phyloP scores from a whole-genome alignment of 2,888 invertebrate species.

The Syrista parreyssii region DNA sequence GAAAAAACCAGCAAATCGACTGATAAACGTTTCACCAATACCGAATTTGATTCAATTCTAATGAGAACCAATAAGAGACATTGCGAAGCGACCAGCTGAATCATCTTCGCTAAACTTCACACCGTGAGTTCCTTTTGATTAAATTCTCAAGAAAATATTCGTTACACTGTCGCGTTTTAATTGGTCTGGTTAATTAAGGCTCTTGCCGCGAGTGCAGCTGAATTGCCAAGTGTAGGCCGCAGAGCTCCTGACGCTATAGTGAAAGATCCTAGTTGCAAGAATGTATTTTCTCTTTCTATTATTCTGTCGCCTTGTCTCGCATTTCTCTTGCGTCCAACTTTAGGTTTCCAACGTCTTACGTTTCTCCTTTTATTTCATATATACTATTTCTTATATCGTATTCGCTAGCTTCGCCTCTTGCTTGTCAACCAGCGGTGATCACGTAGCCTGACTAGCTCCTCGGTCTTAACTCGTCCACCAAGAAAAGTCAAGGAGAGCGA shows the following conservation, averaged over 20 bases:
- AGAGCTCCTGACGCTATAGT: background rate
- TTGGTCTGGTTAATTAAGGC: slow-evolving; percentile 45
- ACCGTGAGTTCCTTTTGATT: background rate
- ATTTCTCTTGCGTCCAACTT: slow-evolving; percentile 8
- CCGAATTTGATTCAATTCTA: background rate
- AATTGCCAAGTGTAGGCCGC: slow-evolving; percentile 5
- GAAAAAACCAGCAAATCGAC: slow-evolving; percentile 16
- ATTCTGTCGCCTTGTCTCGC: slow-evolving; percentile 15
- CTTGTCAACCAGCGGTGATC: background rate
- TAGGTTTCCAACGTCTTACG: background rate
- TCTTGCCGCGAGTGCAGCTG: slow-evolving; percentile 22
- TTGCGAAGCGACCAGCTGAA: background rate
- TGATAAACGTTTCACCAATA: slow-evolving; percentile 14
- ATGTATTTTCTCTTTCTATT: slow-evolving; percentile 6
- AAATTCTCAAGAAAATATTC: slow-evolving; percentile 19
- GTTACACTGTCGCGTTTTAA: slow-evolving; percentile 35
- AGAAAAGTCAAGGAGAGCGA: slow-evolving; percentile 21
- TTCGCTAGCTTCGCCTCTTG: background rate
- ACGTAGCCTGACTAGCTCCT: background rate
- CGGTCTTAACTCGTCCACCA: background rate
- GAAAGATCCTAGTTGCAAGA: background rate
- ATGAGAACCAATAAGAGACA: background rate
- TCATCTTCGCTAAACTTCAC: background rate
- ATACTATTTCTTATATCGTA: background rate
- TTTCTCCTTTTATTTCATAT: background rate